phyloP scores from a whole-genome alignment of 2,888 invertebrate species.

The Teleiodes luculella region DNA sequence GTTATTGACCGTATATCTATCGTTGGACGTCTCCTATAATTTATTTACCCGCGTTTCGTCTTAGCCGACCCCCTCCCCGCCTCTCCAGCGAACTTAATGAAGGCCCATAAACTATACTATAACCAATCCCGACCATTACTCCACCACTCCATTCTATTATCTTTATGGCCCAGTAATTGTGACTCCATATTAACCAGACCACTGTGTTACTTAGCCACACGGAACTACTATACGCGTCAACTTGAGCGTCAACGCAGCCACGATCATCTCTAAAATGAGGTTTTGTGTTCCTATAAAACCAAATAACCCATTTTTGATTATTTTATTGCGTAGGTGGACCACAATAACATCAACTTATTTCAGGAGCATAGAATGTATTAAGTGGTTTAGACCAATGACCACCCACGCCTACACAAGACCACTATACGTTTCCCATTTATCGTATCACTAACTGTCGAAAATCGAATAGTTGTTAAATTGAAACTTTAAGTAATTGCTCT shows the following conservation, averaged over 20 bases:
- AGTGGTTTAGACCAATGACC: background rate
- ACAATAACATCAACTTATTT: background rate
- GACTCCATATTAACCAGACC: constrained; percentile 13
- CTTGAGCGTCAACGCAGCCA: background rate
- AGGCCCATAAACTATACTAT: constrained; percentile 51
- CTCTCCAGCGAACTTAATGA: constrained; percentile 36
- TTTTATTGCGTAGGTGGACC: constrained; percentile 4
- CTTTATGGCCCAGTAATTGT: constrained; percentile 21
- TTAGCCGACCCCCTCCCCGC: constrained; percentile 45
- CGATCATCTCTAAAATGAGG: background rate
- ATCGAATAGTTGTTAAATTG: background rate
- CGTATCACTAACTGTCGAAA: background rate
- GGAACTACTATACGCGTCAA: background rate
- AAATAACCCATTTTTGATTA: constrained; percentile 10
- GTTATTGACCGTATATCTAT: constrained; percentile 15
- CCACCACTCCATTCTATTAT: constrained; percentile 30
- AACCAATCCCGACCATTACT: constrained; percentile 38
- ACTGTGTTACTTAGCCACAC: constrained; percentile 12
- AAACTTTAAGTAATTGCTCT: constrained; percentile 3
- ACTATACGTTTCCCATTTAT: background rate
- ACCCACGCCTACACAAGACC: background rate
- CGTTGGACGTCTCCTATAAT: constrained; percentile 47
- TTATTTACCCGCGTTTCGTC: constrained; percentile 59
- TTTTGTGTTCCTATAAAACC: constrained; percentile 2
- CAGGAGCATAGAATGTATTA: too few relatives aligned